A percentile compares a stretch with the other conserved stretches of the same genome.
Conservation (phyloP, 2,113 vertebrate genomes). For the Gambusia affinis region DNA sequence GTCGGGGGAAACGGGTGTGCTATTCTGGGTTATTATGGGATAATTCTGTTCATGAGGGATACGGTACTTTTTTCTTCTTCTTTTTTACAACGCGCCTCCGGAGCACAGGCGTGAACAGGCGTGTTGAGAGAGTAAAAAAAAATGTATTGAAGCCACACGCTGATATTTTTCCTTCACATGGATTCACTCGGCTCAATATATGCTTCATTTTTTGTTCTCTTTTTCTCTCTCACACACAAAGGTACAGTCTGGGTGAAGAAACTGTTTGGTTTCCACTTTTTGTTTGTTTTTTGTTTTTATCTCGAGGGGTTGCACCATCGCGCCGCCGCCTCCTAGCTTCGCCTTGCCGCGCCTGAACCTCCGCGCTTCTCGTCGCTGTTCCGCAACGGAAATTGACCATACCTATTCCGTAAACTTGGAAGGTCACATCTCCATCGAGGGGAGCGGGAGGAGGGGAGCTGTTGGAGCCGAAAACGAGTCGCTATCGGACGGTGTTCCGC, state of each 20-base stretch:
- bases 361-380: slow-evolving; percentile 36
- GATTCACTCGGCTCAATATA: not conserved
- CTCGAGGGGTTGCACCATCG: slow-evolving; percentile 48
- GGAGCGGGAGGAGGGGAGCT: no score
- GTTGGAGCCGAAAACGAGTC: not conserved
- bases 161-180: no score
- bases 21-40: slow-evolving; percentile 45
- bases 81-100: slow-evolving; percentile 34
- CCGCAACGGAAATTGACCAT: slow-evolving; percentile 57
- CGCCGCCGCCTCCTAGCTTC: slow-evolving; percentile 7
- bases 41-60: slow-evolving; percentile 32
- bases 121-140: not conserved
- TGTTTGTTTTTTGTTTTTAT: slow-evolving; percentile 13
- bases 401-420: slow-evolving; percentile 17
- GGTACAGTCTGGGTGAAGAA: not conserved
- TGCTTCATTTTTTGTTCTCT: not conserved
- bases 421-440: not conserved
- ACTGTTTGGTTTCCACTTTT: slow-evolving; percentile 9
- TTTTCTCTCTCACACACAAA: no score
- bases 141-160: no score
- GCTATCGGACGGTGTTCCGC: slow-evolving; percentile 25
- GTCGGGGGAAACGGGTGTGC: slow-evolving; percentile 11
- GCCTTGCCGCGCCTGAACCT: not conserved
- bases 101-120: slow-evolving; percentile 38
- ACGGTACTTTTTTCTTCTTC: slow-evolving; percentile 30